Percentiles rank a stretch among this genome's conserved stretches.
phyloP scores from a whole-genome alignment of 92 coral and sea anemone genomes.

The Epizoanthus rinbou region DNA sequence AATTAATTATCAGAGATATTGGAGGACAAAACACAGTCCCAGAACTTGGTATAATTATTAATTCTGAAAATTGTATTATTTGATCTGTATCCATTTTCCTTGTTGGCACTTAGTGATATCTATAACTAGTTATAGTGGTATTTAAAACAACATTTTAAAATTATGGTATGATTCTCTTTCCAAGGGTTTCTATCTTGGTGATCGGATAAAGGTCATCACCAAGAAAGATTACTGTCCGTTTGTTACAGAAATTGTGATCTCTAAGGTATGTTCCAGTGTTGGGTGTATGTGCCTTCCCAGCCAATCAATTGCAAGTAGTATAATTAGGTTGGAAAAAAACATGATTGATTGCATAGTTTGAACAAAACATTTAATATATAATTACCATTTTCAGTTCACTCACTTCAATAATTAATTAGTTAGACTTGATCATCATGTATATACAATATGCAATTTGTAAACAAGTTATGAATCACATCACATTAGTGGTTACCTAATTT shows the following conservation, averaged over 20 bases:
- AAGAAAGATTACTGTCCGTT: conserved; percentile 83
- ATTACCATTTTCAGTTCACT: too few species aligned
- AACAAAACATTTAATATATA: background rate
- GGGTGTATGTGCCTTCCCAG: background rate
- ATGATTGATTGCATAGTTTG: background rate
- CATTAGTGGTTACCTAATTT: too few species aligned
- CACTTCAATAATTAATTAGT: too few species aligned
- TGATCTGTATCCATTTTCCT: too few species aligned
- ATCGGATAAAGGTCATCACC: conserved; percentile 80
- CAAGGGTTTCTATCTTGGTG: conserved; percentile 88
- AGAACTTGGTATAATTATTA: background rate
- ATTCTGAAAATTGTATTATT: too few species aligned
- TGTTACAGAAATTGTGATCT: conserved; percentile 81
- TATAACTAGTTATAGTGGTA: background rate
- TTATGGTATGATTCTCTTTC: background rate
- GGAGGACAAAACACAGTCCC: too few species aligned
- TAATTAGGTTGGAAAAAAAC: background rate
- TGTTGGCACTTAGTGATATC: too few species aligned
- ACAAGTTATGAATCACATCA: too few species aligned
- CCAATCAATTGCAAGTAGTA: too few species aligned
- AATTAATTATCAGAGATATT: too few species aligned
- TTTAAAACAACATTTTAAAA: background rate
- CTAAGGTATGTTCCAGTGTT: conserved; percentile 57
- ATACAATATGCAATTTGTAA: too few species aligned
- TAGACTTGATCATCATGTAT: too few species aligned